These are phyloP conservation scores for Ranitomeya variabilis DNA, from an alignment of 2,113 vertebrate species.

Conservation along the genomic window DNA sequence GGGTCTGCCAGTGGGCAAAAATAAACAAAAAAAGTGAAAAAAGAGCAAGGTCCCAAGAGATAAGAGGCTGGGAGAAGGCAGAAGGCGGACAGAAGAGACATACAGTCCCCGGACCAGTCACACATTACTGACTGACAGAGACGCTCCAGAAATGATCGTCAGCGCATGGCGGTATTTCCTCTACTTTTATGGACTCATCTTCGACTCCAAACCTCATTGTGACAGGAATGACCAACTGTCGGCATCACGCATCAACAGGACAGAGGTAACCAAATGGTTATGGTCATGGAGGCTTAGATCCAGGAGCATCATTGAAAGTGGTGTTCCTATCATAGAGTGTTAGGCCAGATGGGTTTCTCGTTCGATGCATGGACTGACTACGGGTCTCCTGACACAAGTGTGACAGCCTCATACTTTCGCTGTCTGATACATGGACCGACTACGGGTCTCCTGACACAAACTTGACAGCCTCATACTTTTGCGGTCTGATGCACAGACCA, in stretches of 20 bases:
- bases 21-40: constrained; percentile 36
- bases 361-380: too few species aligned
- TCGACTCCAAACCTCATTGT: constrained; percentile 17
- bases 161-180: constrained; percentile 27
- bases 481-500: too few species aligned
- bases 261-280: constrained; percentile 29
- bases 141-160: constrained; percentile 20
- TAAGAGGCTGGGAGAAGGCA: neutral
- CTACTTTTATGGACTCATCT: constrained; percentile 38
- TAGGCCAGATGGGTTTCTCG: too few species aligned
- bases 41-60: constrained; percentile 45
- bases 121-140: neutral
- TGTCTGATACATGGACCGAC: too few species aligned
- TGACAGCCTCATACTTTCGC: too few species aligned
- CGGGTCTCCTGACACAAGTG: too few species aligned
- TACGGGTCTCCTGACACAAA: too few species aligned
- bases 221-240: constrained; percentile 28
- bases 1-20: constrained; percentile 46
- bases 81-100: neutral
- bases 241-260: constrained; percentile 40
- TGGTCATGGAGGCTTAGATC: neutral
- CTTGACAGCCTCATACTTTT: too few species aligned
- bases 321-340: too few species aligned
- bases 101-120: too few species aligned
- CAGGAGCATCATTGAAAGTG: neutral